Percentiles rank a stretch among this genome's conserved stretches.
Evolutionary conservation across 2,797 vertebrate species (phyloP).

Genomic region (Paratrypauchen microcephalus): DNA sequence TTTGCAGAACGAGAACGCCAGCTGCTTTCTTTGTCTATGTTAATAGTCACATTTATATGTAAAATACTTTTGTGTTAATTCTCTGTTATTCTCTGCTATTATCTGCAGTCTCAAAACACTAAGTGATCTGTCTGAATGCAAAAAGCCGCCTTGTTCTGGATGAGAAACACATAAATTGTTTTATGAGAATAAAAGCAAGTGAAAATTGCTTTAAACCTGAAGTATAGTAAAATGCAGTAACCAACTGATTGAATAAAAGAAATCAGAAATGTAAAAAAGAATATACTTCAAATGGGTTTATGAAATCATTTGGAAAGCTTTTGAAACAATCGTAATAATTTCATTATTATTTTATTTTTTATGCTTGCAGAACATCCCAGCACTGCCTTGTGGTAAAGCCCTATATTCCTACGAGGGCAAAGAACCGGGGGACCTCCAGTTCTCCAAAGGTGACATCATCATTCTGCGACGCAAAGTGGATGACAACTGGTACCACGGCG

Average conservation of each 20-base stretch:
- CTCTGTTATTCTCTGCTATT: neutral
- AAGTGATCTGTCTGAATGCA: slow-evolving; percentile 13
- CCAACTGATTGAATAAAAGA: slow-evolving; percentile 1
- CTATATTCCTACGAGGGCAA: slow-evolving; percentile 97
- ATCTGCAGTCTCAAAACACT: slow-evolving; percentile 7
- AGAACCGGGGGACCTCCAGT: slow-evolving; percentile 94
- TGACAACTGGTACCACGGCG: slow-evolving; percentile 96
- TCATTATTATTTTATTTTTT: neutral
- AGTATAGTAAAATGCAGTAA: neutral
- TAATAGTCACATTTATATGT: slow-evolving; percentile 26
- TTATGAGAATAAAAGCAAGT: slow-evolving; percentile 7
- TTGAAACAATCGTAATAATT: neutral
- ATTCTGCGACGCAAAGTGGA: slow-evolving; percentile 93
- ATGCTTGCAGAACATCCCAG: slow-evolving; percentile 84
- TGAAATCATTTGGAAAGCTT: neutral
- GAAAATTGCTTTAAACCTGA: neutral
- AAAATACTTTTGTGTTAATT: slow-evolving; percentile 46
- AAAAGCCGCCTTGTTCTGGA: slow-evolving; percentile 8
- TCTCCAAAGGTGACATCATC: slow-evolving; percentile 95
- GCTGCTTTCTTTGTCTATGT: slow-evolving; percentile 11
- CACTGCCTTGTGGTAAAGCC: slow-evolving; percentile 92
- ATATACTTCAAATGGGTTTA: neutral
- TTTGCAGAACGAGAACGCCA: slow-evolving; percentile 28
- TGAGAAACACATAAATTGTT: neutral
- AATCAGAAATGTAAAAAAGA: neutral